Conservation (phyloP, 2,888 invertebrate species). For the Sericinus montela region DNA sequence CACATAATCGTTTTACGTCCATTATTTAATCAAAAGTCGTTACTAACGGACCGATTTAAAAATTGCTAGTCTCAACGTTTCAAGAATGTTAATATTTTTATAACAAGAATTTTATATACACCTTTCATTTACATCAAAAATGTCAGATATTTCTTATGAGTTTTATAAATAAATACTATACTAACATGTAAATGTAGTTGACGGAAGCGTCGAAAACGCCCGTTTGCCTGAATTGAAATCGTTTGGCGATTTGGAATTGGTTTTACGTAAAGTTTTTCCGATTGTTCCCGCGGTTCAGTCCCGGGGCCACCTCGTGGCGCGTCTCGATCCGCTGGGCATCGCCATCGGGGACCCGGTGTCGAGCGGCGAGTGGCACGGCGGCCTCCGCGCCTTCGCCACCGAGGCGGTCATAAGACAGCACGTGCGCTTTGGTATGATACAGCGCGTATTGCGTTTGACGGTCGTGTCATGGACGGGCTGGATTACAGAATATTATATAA, state of each 20-base stretch:
- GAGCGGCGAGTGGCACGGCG: conserved; percentile 71
- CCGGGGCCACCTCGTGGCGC: conserved; percentile 95
- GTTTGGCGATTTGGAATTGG: conserved; percentile 8
- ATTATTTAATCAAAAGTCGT: conserved; percentile 10
- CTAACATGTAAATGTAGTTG: too few species aligned
- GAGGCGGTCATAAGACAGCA: conserved; percentile 76
- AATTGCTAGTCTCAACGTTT: conserved; percentile 70
- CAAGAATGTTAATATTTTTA: conserved; percentile 7
- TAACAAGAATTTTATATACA: neutral
- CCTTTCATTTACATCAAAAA: too few species aligned
- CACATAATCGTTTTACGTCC: conserved; percentile 6
- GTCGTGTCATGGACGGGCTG: conserved; percentile 38
- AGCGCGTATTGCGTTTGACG: conserved; percentile 45
- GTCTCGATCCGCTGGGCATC: conserved; percentile 96
- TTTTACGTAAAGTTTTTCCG: conserved; percentile 10
- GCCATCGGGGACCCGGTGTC: conserved; percentile 82
- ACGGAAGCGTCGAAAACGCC: neutral
- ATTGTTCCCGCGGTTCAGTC: conserved; percentile 80
- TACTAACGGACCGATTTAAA: conserved; percentile 46
- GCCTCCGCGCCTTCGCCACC: conserved; percentile 72
- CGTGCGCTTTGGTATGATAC: conserved; percentile 74
- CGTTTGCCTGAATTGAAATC: neutral
- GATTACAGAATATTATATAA: conserved; percentile 19
- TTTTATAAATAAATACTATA: too few species aligned
- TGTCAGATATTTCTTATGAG: too few species aligned